Conservation (phyloP, 2,797 vertebrate species). For the Dryobates pubescens region DNA sequence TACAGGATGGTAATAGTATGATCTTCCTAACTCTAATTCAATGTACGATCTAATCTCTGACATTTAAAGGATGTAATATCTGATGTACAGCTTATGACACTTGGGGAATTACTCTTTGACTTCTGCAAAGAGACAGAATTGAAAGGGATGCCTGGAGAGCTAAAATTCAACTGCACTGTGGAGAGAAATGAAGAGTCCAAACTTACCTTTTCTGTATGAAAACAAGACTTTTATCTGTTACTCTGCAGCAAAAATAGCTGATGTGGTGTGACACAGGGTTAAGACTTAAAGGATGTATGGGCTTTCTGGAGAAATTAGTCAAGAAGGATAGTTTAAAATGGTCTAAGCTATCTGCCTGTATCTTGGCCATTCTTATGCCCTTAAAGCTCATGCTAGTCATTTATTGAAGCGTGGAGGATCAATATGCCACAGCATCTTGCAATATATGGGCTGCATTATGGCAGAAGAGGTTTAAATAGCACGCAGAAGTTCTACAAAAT, state of each 20-base stretch:
- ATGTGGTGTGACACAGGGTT: background rate
- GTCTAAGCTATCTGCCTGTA: background rate
- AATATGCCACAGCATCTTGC: background rate
- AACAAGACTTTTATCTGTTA: background rate
- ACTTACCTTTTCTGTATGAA: background rate
- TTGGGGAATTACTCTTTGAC: background rate
- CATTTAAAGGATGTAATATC: background rate
- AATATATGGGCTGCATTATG: background rate
- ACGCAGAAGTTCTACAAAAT: rapidly evolving
- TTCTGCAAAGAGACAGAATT: background rate
- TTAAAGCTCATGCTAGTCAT: background rate
- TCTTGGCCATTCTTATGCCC: background rate
- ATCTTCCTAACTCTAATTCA: background rate
- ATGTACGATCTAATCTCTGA: background rate
- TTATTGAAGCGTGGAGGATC: background rate
- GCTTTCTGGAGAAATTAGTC: background rate
- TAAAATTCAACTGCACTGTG: background rate
- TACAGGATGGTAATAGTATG: background rate
- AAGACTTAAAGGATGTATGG: background rate
- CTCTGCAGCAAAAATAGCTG: background rate
- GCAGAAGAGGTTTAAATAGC: background rate
- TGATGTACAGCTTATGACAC: background rate
- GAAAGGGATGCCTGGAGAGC: background rate
- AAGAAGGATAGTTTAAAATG: background rate
- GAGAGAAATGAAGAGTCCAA: background rate